These are phyloP conservation scores for Argya squamiceps DNA, from an alignment of 2,797 vertebrate species.

Conservation along the genomic window DNA sequence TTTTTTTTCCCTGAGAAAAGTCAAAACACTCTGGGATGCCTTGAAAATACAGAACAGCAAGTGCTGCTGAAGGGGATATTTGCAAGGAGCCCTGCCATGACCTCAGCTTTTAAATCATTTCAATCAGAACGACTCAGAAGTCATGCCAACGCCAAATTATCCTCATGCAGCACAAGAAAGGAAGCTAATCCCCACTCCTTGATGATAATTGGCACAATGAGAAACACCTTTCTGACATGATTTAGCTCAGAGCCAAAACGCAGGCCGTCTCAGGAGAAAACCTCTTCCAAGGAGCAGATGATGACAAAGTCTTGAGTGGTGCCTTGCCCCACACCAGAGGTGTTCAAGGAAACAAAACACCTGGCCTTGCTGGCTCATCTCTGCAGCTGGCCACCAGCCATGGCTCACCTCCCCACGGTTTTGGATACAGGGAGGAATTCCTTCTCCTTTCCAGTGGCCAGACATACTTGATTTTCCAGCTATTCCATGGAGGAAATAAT, in stretches of 20 bases:
- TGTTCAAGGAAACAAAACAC: not conserved
- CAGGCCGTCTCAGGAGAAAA: not conserved
- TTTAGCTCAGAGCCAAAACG: not conserved
- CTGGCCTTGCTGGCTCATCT: not conserved
- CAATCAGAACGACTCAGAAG: constrained; percentile 22
- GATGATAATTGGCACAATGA: constrained; percentile 39
- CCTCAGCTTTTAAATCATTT: constrained; percentile 49
- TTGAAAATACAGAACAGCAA: not conserved
- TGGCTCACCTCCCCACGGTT: not conserved
- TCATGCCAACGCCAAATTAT: constrained; percentile 34
- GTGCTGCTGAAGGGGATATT: constrained; percentile 48
- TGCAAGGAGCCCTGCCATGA: constrained; percentile 47
- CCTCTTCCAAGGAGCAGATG: not conserved
- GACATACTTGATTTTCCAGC: not conserved
- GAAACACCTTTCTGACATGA: constrained; percentile 27
- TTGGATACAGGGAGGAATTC: not conserved
- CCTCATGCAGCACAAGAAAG: constrained; percentile 13
- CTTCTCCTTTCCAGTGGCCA: not conserved
- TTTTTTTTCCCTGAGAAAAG: constrained; percentile 5
- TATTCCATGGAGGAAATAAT: not conserved
- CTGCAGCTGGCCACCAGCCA: not conserved
- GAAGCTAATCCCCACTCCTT: constrained; percentile 14
- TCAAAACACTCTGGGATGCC: constrained; percentile 27
- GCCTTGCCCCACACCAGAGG: not conserved
- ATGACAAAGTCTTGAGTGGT: not conserved